phyloP scores from a whole-genome alignment of 2,888 invertebrate genomes.

The Heliconius erato region DNA sequence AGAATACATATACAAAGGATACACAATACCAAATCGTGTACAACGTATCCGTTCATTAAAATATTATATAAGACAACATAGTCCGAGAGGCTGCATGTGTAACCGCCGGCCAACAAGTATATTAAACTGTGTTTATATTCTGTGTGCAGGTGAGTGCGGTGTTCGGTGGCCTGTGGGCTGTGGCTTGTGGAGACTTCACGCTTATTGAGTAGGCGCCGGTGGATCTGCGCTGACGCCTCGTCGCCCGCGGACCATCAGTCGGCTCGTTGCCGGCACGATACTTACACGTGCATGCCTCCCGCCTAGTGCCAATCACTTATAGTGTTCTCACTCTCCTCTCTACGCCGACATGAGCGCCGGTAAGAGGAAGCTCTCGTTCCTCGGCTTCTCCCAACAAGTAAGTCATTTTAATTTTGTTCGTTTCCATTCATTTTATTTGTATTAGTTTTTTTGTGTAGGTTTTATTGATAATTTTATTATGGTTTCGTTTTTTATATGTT shows the following conservation, averaged over 20 bases:
- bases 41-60: not conserved
- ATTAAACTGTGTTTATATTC: not conserved
- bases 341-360: constrained; percentile 78
- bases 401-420: constrained; percentile 59
- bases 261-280: constrained; percentile 56
- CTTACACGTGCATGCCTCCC: constrained; percentile 49
- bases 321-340: constrained; percentile 43
- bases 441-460: not conserved
- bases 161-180: not conserved
- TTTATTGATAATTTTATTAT: not conserved
- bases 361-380: constrained; percentile 90
- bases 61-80: not conserved
- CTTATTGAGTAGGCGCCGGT: constrained; percentile 32
- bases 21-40: not conserved
- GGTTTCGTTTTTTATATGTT: not conserved
- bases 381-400: constrained; percentile 88
- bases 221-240: constrained; percentile 46
- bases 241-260: constrained; percentile 50
- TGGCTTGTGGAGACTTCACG: constrained; percentile 11
- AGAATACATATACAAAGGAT: not conserved
- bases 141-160: constrained; percentile 41
- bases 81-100: not conserved
- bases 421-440: not conserved
- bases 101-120: not conserved
- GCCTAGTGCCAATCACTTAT: constrained; percentile 24